These are phyloP conservation scores for Zonitis immaculata DNA, from an alignment of 2,888 invertebrate species.

Conservation along the genomic window DNA sequence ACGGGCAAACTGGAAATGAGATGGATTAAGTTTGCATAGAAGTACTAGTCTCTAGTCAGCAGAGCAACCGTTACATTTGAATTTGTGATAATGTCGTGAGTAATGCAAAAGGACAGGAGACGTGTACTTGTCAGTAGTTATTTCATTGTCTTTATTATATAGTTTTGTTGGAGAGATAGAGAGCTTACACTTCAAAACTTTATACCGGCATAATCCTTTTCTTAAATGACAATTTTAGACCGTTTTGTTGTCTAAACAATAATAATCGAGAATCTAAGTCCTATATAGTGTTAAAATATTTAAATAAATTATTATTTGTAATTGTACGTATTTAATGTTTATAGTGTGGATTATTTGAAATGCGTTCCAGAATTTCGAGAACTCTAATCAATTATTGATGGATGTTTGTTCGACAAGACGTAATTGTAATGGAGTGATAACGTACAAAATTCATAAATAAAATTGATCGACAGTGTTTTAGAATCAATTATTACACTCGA, in stretches of 20 bases:
- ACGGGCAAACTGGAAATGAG: conserved; percentile 22
- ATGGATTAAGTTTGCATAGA: conserved; percentile 26
- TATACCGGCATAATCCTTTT: no score
- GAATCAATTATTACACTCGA: not conserved
- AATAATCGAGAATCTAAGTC: no score
- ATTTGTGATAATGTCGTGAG: conserved; percentile 43
- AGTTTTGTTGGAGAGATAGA: no score
- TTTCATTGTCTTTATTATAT: conserved; percentile 24
- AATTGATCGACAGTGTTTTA: not conserved
- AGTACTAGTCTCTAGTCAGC: conserved; percentile 24
- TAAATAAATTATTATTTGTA: no score
- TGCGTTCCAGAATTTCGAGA: no score
- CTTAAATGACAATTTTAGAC: no score
- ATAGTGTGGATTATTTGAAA: no score
- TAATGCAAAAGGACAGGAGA: conserved; percentile 38
- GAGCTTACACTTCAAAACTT: no score
- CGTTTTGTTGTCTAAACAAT: no score
- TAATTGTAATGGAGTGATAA: not conserved
- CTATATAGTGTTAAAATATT: no score
- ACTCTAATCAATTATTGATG: no score
- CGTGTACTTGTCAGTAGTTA: conserved; percentile 24
- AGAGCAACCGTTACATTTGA: conserved; percentile 38
- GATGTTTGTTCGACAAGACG: not conserved
- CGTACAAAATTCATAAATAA: not conserved
- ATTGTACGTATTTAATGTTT: no score